phyloP scores from a whole-genome alignment of 2,113 vertebrate genomes.

The Orycteropus afer region DNA sequence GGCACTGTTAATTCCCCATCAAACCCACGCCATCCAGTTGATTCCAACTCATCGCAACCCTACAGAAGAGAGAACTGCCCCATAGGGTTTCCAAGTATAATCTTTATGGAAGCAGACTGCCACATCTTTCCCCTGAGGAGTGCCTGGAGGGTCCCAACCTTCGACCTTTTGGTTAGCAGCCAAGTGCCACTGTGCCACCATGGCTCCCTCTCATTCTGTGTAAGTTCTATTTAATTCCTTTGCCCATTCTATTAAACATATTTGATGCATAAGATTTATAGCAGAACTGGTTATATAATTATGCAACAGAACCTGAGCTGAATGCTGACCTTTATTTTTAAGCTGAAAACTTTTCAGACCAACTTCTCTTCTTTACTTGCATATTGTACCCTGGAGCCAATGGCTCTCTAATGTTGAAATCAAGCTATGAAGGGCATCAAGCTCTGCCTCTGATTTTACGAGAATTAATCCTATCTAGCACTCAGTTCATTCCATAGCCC shows the following conservation, averaged over 20 bases:
- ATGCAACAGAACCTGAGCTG: neutral
- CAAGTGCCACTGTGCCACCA: too few relatives aligned
- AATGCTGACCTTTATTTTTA: constrained; percentile 37
- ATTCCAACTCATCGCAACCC: too few relatives aligned
- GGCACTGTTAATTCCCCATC: neutral
- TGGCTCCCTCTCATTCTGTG: too few relatives aligned
- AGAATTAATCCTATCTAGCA: neutral
- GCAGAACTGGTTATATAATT: neutral
- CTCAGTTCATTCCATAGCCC: neutral
- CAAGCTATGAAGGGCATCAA: neutral
- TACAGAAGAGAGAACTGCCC: too few relatives aligned
- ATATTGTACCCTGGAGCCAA: neutral
- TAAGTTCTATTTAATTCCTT: constrained; percentile 29
- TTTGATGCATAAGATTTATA: neutral
- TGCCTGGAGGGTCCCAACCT: too few relatives aligned
- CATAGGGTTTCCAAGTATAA: too few relatives aligned
- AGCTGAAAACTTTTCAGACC: neutral
- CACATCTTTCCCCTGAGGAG: too few relatives aligned
- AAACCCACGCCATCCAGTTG: too few relatives aligned
- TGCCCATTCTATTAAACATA: neutral
- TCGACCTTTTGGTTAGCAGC: too few relatives aligned
- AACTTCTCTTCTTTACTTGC: neutral
- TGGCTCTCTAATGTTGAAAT: neutral
- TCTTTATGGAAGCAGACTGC: too few relatives aligned
- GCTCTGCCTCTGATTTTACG: constrained; percentile 30